phyloP scores from a whole-genome alignment of 2,797 vertebrate genomes.

The Sebastes itinus region DNA sequence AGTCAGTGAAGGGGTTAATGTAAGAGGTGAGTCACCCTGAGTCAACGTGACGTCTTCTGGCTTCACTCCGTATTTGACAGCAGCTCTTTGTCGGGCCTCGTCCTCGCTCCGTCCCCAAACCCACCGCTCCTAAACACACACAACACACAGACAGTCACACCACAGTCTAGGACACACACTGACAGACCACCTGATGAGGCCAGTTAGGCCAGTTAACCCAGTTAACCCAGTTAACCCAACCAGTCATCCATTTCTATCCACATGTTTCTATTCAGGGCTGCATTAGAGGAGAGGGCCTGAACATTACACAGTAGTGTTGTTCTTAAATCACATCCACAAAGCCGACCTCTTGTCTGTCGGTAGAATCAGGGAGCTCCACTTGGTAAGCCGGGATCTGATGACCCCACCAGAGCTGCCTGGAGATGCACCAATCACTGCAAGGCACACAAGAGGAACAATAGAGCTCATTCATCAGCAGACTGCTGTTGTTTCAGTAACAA shows the following conservation, averaged over 20 bases:
- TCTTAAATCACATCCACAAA: neutral
- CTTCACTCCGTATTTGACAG: slow-evolving; percentile 73
- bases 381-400: slow-evolving; percentile 91
- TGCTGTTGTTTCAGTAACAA: slow-evolving; percentile 30
- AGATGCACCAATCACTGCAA: slow-evolving; percentile 92
- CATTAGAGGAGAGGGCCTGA: neutral
- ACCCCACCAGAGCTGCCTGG: slow-evolving; percentile 95
- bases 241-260: neutral
- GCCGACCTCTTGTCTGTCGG: slow-evolving; percentile 66
- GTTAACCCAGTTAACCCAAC: neutral
- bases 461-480: slow-evolving; percentile 38
- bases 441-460: slow-evolving; percentile 45
- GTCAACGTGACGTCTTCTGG: slow-evolving; percentile 75
- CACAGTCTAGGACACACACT: neutral
- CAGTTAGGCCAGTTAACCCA: too few species aligned
- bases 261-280: neutral
- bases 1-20: neutral
- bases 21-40: slow-evolving; percentile 76
- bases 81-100: slow-evolving; percentile 84
- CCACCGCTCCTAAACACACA: slow-evolving; percentile 78
- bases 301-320: neutral
- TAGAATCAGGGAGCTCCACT: slow-evolving; percentile 65
- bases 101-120: slow-evolving; percentile 84
- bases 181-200: neutral
- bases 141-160: neutral